Conservation (phyloP, 2,888 invertebrate species). For the Euproctis similis region DNA sequence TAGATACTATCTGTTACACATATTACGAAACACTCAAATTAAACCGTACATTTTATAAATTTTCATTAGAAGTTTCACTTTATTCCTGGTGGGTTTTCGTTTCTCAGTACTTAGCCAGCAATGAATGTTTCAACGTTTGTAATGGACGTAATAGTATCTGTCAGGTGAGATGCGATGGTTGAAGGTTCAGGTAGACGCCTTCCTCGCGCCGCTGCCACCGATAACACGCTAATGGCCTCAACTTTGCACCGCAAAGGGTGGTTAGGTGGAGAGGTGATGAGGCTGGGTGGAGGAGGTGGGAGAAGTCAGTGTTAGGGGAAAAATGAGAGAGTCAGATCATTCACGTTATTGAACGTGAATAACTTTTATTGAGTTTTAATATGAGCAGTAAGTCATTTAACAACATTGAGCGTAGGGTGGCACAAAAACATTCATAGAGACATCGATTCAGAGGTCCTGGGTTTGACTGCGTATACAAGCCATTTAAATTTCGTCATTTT, state of each 20-base stretch:
- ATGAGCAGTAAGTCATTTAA: conserved; percentile 31
- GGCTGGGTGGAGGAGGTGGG: conserved; percentile 27
- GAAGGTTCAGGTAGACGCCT: conserved; percentile 71
- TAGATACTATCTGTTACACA: conserved; percentile 71
- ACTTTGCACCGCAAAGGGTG: conserved; percentile 72
- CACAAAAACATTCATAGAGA: too few species aligned
- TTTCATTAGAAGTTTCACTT: conserved; percentile 26
- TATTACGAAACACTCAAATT: conserved; percentile 35
- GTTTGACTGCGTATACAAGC: too few species aligned
- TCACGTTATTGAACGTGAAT: conserved; percentile 70
- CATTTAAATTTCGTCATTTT: too few species aligned
- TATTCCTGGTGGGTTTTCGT: not conserved
- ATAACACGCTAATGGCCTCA: conserved; percentile 76
- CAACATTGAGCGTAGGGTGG: too few species aligned
- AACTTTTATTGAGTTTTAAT: conserved; percentile 65
- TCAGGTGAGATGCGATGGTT: conserved; percentile 37
- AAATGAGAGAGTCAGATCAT: conserved; percentile 72
- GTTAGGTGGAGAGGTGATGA: conserved; percentile 23
- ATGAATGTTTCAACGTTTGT: conserved; percentile 23
- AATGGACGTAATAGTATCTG: conserved; percentile 25
- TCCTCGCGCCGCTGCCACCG: conserved; percentile 69
- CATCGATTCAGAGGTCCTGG: too few species aligned
- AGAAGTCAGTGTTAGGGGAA: conserved; percentile 53
- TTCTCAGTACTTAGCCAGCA: conserved; percentile 17
- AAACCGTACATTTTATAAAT: conserved; percentile 5